These are phyloP conservation scores for Muscicapa adusta DNA, from an alignment of 2,113 vertebrate genomes.

Conservation along the genomic window DNA sequence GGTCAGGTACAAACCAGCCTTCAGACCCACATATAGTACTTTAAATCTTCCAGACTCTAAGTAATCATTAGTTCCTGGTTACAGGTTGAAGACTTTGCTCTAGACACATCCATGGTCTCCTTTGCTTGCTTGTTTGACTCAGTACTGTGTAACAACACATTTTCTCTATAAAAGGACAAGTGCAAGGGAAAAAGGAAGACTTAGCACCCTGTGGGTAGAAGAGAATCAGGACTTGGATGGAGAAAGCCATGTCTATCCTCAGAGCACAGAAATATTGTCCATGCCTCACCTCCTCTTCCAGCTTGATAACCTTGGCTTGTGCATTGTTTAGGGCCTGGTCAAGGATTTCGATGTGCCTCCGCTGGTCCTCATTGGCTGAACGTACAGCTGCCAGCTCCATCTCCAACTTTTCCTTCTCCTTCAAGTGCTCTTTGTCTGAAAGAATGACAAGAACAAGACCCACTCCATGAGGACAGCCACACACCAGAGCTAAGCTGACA, in stretches of 20 bases:
- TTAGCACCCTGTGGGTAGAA: background rate
- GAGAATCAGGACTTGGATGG: background rate
- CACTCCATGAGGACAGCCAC: background rate
- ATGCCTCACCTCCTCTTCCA: constrained; percentile 82
- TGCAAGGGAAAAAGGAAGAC: background rate
- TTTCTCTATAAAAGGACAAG: background rate
- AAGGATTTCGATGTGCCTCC: constrained; percentile 81
- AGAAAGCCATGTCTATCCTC: background rate
- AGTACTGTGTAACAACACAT: background rate
- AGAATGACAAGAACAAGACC: constrained; percentile 43
- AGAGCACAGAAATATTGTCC: background rate
- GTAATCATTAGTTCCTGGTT: background rate
- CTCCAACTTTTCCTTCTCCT: constrained; percentile 82
- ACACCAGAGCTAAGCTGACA: background rate
- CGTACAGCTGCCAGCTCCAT: constrained; percentile 76
- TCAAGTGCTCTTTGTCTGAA: constrained; percentile 78
- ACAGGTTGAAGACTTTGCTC: background rate
- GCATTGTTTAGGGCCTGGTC: constrained; percentile 83
- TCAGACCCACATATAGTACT: background rate
- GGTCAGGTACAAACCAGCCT: background rate
- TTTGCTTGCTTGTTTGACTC: background rate
- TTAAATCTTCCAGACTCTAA: background rate
- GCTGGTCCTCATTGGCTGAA: constrained; percentile 79
- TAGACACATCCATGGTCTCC: background rate
- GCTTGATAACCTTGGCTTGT: constrained; percentile 80